A percentile compares a stretch with the other conserved stretches of the same genome.
Evolutionary conservation across 2,888 invertebrate genomes (phyloP).

Genomic region (Gerosis bhagava): DNA sequence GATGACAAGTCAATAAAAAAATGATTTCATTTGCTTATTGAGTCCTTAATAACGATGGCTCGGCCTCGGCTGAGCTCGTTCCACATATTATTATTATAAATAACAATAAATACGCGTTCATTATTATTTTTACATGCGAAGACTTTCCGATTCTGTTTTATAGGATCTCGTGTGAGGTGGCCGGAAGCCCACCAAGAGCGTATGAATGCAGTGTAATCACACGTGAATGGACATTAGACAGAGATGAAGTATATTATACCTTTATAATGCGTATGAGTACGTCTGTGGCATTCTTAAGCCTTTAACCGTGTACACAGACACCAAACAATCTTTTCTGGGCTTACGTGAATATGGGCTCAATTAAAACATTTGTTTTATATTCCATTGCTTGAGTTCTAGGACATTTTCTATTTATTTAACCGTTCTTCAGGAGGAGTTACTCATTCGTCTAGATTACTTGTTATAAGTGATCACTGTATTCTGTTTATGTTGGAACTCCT

Average conservation of each 20-base stretch:
- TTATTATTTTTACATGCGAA: slow-evolving; percentile 57
- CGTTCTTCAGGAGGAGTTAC: too few relatives aligned
- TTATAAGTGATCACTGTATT: too few relatives aligned
- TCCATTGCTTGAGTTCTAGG: too few relatives aligned
- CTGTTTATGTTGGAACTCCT: too few relatives aligned
- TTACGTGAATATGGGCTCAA: slow-evolving; percentile 13
- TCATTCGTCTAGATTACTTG: too few relatives aligned
- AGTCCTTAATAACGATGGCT: slow-evolving; percentile 77
- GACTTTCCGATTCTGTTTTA: slow-evolving; percentile 32
- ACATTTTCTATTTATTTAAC: too few relatives aligned
- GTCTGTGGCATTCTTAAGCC: slow-evolving; percentile 17
- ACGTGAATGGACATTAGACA: slow-evolving; percentile 53
- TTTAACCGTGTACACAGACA: slow-evolving; percentile 8
- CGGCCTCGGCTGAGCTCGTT: slow-evolving; percentile 53
- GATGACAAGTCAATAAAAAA: slow-evolving; percentile 82
- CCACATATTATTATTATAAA: slow-evolving; percentile 66
- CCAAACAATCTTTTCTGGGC: slow-evolving; percentile 15
- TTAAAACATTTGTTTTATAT: too few relatives aligned
- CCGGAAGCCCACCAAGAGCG: slow-evolving; percentile 68
- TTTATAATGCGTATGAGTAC: slow-evolving; percentile 14
- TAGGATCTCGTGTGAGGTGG: slow-evolving; percentile 42
- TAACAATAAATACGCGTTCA: slow-evolving; percentile 60
- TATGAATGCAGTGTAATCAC: slow-evolving; percentile 29
- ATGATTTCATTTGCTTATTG: slow-evolving; percentile 82
- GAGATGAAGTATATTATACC: slow-evolving; percentile 29